These are phyloP conservation scores for Coracopsis vasa DNA, from an alignment of 2,113 vertebrate genomes.

Conservation along the genomic window DNA sequence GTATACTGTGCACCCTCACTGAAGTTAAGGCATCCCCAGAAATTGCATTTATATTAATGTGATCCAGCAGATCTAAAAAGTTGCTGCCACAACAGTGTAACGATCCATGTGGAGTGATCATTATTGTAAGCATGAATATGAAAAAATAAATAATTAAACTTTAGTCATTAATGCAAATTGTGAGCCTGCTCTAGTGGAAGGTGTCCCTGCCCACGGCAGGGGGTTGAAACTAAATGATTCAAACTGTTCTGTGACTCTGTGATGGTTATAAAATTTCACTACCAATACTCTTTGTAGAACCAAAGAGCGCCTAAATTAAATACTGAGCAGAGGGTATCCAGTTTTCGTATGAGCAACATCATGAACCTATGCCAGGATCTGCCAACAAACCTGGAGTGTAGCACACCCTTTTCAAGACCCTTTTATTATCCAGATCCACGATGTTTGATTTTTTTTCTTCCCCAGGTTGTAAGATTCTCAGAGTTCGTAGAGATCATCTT, in stretches of 20 bases:
- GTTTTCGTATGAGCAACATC: not conserved
- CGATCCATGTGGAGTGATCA: not conserved
- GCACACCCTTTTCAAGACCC: not conserved
- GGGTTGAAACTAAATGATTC: not conserved
- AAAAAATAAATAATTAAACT: not conserved
- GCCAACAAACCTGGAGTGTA: not conserved
- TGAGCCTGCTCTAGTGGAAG: not conserved
- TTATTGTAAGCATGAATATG: not conserved
- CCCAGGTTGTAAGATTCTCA: not conserved
- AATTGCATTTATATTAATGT: not conserved
- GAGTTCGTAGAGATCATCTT: not conserved
- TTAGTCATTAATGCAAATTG: not conserved
- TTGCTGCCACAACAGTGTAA: not conserved
- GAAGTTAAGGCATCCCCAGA: not conserved
- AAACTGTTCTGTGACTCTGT: not conserved
- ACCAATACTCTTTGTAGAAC: not conserved
- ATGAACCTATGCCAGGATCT: not conserved
- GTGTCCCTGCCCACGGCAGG: not conserved
- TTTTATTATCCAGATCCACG: not conserved
- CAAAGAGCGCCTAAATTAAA: not conserved
- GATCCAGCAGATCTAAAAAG: not conserved
- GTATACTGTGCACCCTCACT: not conserved
- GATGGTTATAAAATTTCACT: not conserved
- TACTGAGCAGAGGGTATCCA: not conserved
- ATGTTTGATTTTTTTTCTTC: not conserved